Conservation (phyloP, 2,113 vertebrate genomes). For the Lophius piscatorius region DNA sequence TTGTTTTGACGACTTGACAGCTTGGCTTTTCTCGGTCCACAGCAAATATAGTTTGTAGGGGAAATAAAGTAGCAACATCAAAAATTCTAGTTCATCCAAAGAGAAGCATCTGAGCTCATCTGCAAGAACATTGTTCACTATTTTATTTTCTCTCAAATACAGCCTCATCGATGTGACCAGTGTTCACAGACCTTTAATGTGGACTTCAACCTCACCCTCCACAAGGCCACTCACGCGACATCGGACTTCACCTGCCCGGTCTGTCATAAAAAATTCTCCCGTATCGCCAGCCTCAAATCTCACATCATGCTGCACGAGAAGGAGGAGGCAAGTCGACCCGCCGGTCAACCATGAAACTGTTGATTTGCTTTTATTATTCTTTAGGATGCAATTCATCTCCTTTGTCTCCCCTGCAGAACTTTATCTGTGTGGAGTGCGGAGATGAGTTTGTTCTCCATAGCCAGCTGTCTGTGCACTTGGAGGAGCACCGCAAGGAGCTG, state of each 20-base stretch:
- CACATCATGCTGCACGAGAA: slow-evolving; percentile 98
- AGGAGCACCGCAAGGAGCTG: slow-evolving; percentile 94
- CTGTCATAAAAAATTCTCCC: slow-evolving; percentile 94
- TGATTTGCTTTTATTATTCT: not conserved
- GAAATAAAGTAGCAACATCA: not conserved
- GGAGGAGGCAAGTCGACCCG: slow-evolving; percentile 87
- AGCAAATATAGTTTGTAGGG: not conserved
- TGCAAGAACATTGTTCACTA: not conserved
- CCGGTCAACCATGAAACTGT: not conserved
- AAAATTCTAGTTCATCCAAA: too few relatives aligned
- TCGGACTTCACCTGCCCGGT: slow-evolving; percentile 91
- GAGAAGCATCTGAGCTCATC: not conserved
- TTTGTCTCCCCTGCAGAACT: slow-evolving; percentile 79
- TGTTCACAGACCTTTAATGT: slow-evolving; percentile 96
- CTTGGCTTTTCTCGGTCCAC: not conserved
- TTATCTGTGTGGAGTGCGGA: slow-evolving; percentile 96
- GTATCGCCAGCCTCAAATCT: slow-evolving; percentile 96
- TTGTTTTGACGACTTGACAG: not conserved
- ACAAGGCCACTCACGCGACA: slow-evolving; percentile 93
- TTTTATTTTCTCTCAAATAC: slow-evolving; percentile 24
- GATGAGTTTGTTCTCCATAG: slow-evolving; percentile 97
- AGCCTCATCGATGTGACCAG: slow-evolving; percentile 97
- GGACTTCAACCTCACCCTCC: slow-evolving; percentile 96
- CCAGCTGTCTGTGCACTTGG: slow-evolving; percentile 92
- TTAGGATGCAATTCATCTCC: not conserved